Conservation (phyloP, 2,888 invertebrate genomes). For the Ptychoptera albimana region DNA sequence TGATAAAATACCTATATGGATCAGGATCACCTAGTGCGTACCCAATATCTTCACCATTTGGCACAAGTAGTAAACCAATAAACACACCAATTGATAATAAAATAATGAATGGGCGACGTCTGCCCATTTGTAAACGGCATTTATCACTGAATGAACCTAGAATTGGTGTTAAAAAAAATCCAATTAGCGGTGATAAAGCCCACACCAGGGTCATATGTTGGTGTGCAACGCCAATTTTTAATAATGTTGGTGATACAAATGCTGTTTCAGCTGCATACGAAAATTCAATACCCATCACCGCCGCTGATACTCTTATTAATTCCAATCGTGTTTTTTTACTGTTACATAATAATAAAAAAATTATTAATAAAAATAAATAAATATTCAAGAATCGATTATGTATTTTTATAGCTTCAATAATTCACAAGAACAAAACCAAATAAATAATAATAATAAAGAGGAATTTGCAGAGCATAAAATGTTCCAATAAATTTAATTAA, state of each 20-base stretch:
- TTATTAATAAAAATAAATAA: conserved; percentile 5
- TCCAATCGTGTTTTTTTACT: conserved; percentile 68
- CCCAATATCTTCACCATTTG: conserved; percentile 79
- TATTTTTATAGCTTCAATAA: neutral
- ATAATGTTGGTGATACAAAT: conserved; percentile 85
- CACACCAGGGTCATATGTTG: conserved; percentile 90
- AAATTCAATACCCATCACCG: conserved; percentile 95
- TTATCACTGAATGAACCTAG: conserved; percentile 85
- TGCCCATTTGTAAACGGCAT: conserved; percentile 63
- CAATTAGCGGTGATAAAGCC: conserved; percentile 86
- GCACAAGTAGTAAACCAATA: conserved; percentile 73
- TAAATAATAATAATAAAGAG: neutral
- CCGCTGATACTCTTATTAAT: conserved; percentile 75
- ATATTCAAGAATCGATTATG: neutral
- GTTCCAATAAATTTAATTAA: too few species aligned
- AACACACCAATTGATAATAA: conserved; percentile 78
- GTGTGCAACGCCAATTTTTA: conserved; percentile 85
- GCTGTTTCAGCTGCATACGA: conserved; percentile 96
- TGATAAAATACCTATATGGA: conserved; percentile 17
- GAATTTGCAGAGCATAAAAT: too few species aligned
- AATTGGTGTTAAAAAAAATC: conserved; percentile 86
- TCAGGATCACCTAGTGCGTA: conserved; percentile 58
- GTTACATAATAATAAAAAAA: conserved; percentile 12
- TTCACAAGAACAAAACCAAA: conserved; percentile 6
- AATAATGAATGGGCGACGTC: conserved; percentile 83